These are phyloP conservation scores for Ganaspis brasiliensis DNA, from an alignment of 2,888 invertebrate species.

Conservation along the genomic window DNA sequence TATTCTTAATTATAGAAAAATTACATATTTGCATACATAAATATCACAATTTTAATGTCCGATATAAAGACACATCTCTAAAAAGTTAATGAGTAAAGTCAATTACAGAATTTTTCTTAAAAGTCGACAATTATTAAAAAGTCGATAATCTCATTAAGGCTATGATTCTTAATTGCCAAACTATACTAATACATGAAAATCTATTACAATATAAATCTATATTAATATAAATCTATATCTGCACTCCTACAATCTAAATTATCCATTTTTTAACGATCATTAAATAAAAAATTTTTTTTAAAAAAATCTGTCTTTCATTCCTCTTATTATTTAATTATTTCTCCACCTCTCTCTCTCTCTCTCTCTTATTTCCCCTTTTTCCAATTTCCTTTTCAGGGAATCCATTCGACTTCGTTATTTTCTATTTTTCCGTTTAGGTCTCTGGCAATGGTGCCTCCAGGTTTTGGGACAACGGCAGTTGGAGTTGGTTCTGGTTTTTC, in stretches of 20 bases:
- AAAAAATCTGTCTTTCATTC: too few relatives aligned
- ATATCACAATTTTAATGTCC: constrained; percentile 29
- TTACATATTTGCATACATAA: not conserved
- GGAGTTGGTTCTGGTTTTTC: constrained; percentile 55
- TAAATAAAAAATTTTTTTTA: too few relatives aligned
- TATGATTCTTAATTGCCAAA: not conserved
- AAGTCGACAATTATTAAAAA: not conserved
- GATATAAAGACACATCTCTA: not conserved
- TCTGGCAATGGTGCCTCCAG: constrained; percentile 12
- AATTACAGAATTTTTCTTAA: not conserved
- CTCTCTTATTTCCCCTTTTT: not conserved
- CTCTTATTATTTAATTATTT: too few relatives aligned
- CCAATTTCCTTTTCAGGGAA: constrained; percentile 70
- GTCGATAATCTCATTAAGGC: not conserved
- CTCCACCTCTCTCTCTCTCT: too few relatives aligned
- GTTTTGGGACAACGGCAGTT: not conserved
- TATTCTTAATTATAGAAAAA: not conserved
- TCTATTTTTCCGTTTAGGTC: constrained; percentile 67
- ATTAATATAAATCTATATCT: too few relatives aligned
- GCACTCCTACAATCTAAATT: too few relatives aligned
- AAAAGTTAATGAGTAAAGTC: not conserved
- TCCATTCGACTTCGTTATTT: constrained; percentile 79
- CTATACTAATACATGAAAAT: not conserved
- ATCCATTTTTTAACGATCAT: too few relatives aligned
- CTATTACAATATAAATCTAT: too few relatives aligned